Evolutionary conservation across 1,140 invertebrate genomes (phyloP).

Genomic region (Orchesella cincta): DNA sequence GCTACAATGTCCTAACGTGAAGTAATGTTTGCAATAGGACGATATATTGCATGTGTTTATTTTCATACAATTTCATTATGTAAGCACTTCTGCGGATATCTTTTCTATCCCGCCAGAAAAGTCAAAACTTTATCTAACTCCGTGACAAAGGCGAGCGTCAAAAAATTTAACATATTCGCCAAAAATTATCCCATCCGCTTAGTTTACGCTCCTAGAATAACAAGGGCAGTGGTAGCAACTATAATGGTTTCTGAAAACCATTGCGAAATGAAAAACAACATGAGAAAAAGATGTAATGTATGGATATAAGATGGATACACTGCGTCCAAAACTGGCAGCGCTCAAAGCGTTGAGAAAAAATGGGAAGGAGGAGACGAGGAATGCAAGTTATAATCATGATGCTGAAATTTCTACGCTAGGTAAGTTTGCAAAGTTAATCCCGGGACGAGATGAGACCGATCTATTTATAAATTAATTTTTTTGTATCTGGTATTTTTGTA

Average conservation of each 20-base stretch:
- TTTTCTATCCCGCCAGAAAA: neutral
- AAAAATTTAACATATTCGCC: slow-evolving; percentile 3
- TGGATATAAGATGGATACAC: neutral
- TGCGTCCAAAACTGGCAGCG: neutral
- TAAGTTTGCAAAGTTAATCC: neutral
- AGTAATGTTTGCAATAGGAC: no score
- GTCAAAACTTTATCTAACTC: neutral
- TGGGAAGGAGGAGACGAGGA: neutral
- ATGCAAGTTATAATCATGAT: no score
- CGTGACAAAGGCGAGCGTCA: neutral
- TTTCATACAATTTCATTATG: neutral
- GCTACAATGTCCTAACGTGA: neutral
- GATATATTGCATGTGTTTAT: no score
- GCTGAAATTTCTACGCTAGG: neutral
- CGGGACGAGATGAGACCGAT: no score
- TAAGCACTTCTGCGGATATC: neutral
- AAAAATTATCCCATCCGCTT: neutral
- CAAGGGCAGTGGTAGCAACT: neutral
- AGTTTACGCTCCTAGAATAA: slow-evolving; percentile 33
- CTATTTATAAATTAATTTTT: no score
- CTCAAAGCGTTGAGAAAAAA: neutral
- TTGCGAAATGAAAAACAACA: neutral
- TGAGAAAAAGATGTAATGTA: neutral
- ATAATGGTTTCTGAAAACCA: no score
- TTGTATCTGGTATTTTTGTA: neutral